Evolutionary conservation across 2,113 vertebrate species (phyloP), one percentile per base, ranked within the genome.

Genomic region (Colaptes auratus): DNA sequence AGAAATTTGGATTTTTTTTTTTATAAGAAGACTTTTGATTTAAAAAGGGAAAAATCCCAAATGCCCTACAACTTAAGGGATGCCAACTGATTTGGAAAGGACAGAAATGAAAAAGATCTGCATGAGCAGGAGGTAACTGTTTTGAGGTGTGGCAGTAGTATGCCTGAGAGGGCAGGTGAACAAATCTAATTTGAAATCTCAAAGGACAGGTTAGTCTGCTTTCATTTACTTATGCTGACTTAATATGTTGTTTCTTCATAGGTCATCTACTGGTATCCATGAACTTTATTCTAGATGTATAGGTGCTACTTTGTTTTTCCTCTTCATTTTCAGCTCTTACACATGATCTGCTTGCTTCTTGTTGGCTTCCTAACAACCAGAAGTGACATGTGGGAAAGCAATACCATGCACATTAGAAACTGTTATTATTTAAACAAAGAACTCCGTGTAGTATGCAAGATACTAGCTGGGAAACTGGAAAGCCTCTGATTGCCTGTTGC

Each of bases 121-220:
- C n/a, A 66, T 61, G 39, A 86, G 69, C 66, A 88, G 35, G 35
- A 90, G 42, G 39, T 72, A 44, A 36, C 63, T 66, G 28, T 69
- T 96, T 53, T 86, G 76, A 87, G 70, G 83, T 89, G 92, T 13
- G 84, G 84, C 82, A 71, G 28, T 63, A 48, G n/a, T 64, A 33
- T 77, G 13, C 58, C 42, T 77, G 20, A 73, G 50, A 92, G 11
- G 23, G 64, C 12, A 25, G 10, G 28, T 79, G 48, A 92, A 65
- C 58, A 73, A 12, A 72, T 74, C 66, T 81, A 50, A 87, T 82
- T 77, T 85, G 74, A 87, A 93, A 85, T 91, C 89, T 82, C 36
- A 93, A 87, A 91, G 60, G 79, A 91, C 95, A 67, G 67, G 87
- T 96, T 94, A 64, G 52, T 89, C 89, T 93, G 71, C 96, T 94